Evolutionary conservation across 2,888 invertebrate genomes (phyloP), one percentile per base, ranked within the genome.

Genomic region (Deroplatys truncata): DNA sequence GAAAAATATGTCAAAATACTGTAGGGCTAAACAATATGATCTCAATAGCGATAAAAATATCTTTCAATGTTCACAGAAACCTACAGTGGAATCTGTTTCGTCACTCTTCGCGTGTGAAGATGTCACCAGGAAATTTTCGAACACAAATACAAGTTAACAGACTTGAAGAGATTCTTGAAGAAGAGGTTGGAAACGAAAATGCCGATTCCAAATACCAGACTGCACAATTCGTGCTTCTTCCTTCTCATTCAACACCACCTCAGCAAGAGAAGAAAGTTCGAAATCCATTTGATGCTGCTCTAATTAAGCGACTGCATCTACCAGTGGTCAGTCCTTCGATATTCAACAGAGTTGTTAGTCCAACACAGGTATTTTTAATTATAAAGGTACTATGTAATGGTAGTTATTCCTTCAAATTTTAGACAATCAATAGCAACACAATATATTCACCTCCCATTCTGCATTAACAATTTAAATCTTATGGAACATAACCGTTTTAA

Each of bases 201-300:
- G 35, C 10, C 10, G 29, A 85, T 25, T 84, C 87, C 13, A 85
- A 56, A 84, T 31, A 35, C 28, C 49, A 84, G 29, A 85, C 43
- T 8, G 13, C 89, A 13, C 82, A 72, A n/a, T 85, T 82, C n/a
- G 31, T 85, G 10, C 13, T 56, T 28, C 31, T 89, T n/a, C 89
- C 89, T 72, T 43, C 85, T 20, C 84, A 85, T 82, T 85, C 90
- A 25, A 90, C 88, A 0, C 88, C 90, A 49, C 90, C 90, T 20
- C 86, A 88, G 9, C 85, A 82, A 31, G 15, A 43, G 28, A 84
- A 82, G 72, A 49, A 82, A 25, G 86, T 96, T 88, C 94, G 95
- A 90, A 97, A 96, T 94, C 96, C 96, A 5, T 97, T 97, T 92
- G 96, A 96, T 92, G 94, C 94, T 91, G 95, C 94, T 87, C 93